Evolutionary conservation across 2,113 vertebrate genomes (phyloP), one percentile per base, ranked within the genome.

Genomic region (Struthidea cinerea): DNA sequence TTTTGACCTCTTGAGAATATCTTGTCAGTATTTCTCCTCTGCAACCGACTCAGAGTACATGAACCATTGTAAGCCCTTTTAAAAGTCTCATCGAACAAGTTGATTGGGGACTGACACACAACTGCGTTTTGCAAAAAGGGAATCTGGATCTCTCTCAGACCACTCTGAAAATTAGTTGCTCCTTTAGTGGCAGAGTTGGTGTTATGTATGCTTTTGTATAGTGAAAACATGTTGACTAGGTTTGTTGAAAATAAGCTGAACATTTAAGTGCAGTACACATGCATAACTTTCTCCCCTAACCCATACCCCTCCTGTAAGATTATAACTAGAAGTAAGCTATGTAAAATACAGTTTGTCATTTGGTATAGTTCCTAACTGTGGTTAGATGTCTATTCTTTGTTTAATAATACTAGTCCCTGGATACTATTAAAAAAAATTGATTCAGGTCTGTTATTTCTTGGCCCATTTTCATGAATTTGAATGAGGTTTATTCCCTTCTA

Each of bases 1-100:
- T 46, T 60, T 46, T 44, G 46, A 68, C 22, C 23, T 52, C 27
- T 68, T 22, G 11, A 87, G 46, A 52, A 33, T 52, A 37, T 52
- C 9, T 60, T 87, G 33, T 15, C 33, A 18, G 37, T 52, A 23
- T 77, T 87, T 69, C 12, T 60, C 16, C 37, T 60, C 33, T 69
- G 33, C 1, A 1, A 33, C 18, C 2, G 10, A 33, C 22, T 44
- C 23, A 52, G 27, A 60, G 42, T 68, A 37, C 14, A 15, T 37
- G 11, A 76, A 59, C 14, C 5, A 5, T 18, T 52, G 21, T 44
- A 52, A 68, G 9, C 11, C 14, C 15, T 60, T 59, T 44, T 37
- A 44, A 77, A 44, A 52, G 17, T 44, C 46, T 69, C 2, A 1
- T 37, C 0, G 0, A 68, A 44, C 15, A 52, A 19, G 9, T 27